Conservation (phyloP, 2,888 invertebrate genomes). For the Tiphia femorata region DNA sequence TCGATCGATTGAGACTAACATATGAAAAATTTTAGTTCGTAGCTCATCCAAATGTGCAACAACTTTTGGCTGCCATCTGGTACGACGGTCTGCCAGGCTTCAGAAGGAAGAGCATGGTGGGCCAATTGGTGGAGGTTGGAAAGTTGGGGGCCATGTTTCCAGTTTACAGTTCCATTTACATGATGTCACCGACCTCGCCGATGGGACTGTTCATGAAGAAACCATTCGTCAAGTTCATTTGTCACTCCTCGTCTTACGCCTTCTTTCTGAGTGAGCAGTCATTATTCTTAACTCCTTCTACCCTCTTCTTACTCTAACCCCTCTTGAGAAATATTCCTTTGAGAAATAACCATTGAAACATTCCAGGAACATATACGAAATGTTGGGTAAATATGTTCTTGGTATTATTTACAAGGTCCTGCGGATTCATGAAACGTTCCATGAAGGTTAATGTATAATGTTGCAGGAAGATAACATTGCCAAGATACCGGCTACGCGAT, state of each 20-base stretch:
- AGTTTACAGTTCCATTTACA: constrained; percentile 90
- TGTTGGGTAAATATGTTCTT: too few relatives aligned
- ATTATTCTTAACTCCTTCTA: too few relatives aligned
- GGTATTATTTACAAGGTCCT: too few relatives aligned
- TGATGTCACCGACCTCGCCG: constrained; percentile 89
- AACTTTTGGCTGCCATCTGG: constrained; percentile 96
- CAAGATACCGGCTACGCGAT: too few relatives aligned
- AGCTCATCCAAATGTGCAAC: constrained; percentile 97
- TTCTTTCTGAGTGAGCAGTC: constrained; percentile 96
- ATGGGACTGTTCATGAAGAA: constrained; percentile 94
- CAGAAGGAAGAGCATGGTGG: constrained; percentile 89
- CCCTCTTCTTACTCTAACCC: too few relatives aligned
- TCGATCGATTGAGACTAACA: too few relatives aligned
- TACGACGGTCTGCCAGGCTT: constrained; percentile 98
- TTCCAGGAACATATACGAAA: too few relatives aligned
- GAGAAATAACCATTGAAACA: too few relatives aligned
- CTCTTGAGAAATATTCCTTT: too few relatives aligned
- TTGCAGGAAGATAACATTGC: too few relatives aligned
- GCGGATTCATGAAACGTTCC: too few relatives aligned
- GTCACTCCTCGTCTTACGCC: constrained; percentile 96
- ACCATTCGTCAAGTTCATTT: constrained; percentile 98
- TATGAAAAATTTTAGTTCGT: constrained; percentile 81
- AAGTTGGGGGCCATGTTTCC: constrained; percentile 94
- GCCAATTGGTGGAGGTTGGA: constrained; percentile 88
- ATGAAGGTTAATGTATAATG: too few relatives aligned